These are phyloP conservation scores for Engraulis encrasicolus DNA, from an alignment of 2,113 vertebrate genomes.

Conservation along the genomic window DNA sequence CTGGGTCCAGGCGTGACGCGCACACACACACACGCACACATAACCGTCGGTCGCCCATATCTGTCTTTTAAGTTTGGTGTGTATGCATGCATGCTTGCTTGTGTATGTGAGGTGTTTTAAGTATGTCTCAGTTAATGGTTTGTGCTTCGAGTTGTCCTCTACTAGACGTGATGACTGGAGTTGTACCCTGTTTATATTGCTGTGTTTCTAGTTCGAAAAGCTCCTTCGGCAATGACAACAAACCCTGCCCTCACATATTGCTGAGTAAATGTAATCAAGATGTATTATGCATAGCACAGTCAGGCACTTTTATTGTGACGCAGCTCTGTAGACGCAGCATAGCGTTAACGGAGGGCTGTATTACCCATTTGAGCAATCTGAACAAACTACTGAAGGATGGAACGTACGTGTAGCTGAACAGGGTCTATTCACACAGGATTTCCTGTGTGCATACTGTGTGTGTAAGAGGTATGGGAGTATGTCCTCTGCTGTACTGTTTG, in stretches of 20 bases:
- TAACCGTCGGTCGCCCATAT: not conserved
- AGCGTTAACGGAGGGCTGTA: not conserved
- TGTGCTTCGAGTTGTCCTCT: not conserved
- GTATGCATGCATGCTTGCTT: not conserved
- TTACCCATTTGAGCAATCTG: not conserved
- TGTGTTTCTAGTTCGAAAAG: not conserved
- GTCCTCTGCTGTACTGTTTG: not conserved
- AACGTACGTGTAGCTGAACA: not conserved
- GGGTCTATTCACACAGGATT: not conserved
- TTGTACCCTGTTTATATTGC: not conserved
- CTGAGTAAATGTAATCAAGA: not conserved
- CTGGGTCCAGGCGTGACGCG: not conserved
- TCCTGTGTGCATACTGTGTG: not conserved
- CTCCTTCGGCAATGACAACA: not conserved
- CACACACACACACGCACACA: not conserved
- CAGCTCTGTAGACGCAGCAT: not conserved
- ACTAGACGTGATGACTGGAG: not conserved
- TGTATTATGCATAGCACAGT: conserved; percentile 7
- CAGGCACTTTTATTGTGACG: not conserved
- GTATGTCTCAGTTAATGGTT: not conserved
- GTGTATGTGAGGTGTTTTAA: not conserved
- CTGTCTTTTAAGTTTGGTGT: not conserved
- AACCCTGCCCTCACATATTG: not conserved
- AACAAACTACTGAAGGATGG: not conserved
- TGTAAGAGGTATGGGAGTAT: not conserved